phyloP scores from a whole-genome alignment of 2,797 vertebrate species.

The Sebastes cheni region DNA sequence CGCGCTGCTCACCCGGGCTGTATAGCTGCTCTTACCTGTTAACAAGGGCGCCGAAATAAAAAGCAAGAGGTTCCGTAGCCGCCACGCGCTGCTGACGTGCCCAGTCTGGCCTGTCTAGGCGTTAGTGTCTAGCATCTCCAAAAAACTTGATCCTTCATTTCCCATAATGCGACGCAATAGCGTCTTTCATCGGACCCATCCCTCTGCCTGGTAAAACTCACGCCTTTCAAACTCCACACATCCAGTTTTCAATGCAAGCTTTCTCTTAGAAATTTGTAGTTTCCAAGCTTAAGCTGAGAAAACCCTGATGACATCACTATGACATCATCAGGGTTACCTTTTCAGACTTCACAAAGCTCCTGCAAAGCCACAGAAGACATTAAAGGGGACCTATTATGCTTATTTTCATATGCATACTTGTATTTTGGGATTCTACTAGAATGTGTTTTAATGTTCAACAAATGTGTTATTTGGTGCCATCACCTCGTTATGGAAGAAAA shows the following conservation, averaged over 20 bases:
- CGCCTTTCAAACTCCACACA: background rate
- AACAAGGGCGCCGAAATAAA: too few relatives aligned
- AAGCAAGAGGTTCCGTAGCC: too few relatives aligned
- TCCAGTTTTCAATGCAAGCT: background rate
- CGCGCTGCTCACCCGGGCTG: too few relatives aligned
- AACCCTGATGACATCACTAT: background rate
- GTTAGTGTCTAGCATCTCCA: background rate
- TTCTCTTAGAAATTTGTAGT: background rate
- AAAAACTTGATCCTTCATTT: background rate
- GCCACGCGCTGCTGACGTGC: too few relatives aligned
- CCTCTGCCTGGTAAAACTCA: background rate
- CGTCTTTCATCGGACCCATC: background rate
- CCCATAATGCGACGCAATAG: background rate
- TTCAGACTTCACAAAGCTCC: background rate
- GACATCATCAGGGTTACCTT: background rate
- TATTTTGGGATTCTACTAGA: too few relatives aligned
- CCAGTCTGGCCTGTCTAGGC: too few relatives aligned
- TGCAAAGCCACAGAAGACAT: background rate
- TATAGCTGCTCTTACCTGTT: too few relatives aligned
- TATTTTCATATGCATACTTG: too few relatives aligned
- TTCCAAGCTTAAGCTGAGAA: background rate
- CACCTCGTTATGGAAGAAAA: too few relatives aligned
- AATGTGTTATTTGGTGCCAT: too few relatives aligned
- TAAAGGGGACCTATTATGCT: background rate
- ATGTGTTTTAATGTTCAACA: too few relatives aligned